phyloP scores from a whole-genome alignment of 2,888 invertebrate species.

The Diplolepis rosae region DNA sequence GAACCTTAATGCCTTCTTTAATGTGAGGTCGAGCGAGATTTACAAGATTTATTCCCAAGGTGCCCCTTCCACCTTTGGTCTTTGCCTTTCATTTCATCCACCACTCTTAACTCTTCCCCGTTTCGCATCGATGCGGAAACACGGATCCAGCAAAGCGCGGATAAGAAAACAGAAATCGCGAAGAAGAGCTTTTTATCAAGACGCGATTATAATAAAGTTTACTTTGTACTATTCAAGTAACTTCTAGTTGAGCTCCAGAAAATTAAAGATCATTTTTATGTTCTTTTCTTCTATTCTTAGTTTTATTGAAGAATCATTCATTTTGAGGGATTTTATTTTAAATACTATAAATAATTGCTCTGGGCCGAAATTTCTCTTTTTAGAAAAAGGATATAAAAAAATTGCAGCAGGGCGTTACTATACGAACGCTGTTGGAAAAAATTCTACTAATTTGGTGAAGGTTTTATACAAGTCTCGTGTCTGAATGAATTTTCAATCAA shows the following conservation, averaged over 20 bases:
- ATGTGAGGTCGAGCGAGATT: slow-evolving; percentile 29
- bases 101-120: neutral
- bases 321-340: too few relatives aligned
- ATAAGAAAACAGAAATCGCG: slow-evolving; percentile 16
- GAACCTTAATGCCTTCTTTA: slow-evolving; percentile 31
- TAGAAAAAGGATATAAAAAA: too few relatives aligned
- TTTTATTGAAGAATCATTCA: too few relatives aligned
- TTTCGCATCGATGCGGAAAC: slow-evolving; percentile 20
- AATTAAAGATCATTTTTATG: neutral
- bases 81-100: neutral
- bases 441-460: too few relatives aligned
- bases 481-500: too few relatives aligned
- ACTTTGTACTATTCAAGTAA: slow-evolving; percentile 1
- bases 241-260: neutral
- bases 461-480: too few relatives aligned
- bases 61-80: neutral
- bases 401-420: too few relatives aligned
- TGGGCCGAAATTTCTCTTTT: too few relatives aligned
- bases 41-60: slow-evolving; percentile 31
- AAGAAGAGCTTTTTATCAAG: neutral
- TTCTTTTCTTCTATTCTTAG: too few relatives aligned
- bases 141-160: slow-evolving; percentile 15
- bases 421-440: too few relatives aligned
- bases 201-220: slow-evolving; percentile 19
- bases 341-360: too few relatives aligned